Percentiles rank a stretch among this genome's conserved stretches.
These are phyloP conservation scores for Rhogogaster chlorosoma DNA, from an alignment of 2,888 invertebrate genomes.

Conservation along the genomic window DNA sequence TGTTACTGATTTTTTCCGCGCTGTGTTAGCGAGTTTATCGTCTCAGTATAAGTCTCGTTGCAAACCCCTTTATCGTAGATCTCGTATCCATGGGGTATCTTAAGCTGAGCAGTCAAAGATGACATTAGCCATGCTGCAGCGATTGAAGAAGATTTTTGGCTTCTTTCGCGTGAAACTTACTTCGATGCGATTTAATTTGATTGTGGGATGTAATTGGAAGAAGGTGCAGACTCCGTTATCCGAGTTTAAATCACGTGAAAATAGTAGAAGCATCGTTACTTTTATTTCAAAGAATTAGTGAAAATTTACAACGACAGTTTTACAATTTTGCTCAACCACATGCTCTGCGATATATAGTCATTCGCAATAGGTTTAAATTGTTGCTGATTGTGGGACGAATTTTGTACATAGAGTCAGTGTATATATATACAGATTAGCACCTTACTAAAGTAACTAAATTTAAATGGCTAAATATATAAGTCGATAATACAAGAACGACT, in stretches of 20 bases:
- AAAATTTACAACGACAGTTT: slow-evolving; percentile 49
- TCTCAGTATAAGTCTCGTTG: not conserved
- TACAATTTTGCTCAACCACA: slow-evolving; percentile 10
- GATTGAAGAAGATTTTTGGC: not conserved
- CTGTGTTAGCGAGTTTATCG: not conserved
- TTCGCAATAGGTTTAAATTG: not conserved
- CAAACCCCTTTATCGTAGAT: not conserved
- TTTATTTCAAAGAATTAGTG: slow-evolving; percentile 60
- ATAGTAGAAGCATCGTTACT: slow-evolving; percentile 63
- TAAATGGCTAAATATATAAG: slow-evolving; percentile 41
- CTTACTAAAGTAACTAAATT: slow-evolving; percentile 45
- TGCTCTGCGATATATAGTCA: not conserved
- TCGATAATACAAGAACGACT: slow-evolving; percentile 38
- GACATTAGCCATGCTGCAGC: not conserved
- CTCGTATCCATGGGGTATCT: not conserved
- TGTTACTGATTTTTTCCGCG: not conserved
- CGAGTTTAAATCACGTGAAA: slow-evolving; percentile 4
- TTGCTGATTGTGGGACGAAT: slow-evolving; percentile 31
- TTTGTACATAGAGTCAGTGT: slow-evolving; percentile 36
- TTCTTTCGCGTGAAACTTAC: not conserved
- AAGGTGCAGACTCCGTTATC: not conserved
- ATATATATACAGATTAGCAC: slow-evolving; percentile 50
- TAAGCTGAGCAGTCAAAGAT: not conserved
- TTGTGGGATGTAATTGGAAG: not conserved
- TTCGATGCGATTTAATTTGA: not conserved